These are phyloP conservation scores for Columba livia DNA, from an alignment of 2,113 vertebrate species.

Conservation along the genomic window DNA sequence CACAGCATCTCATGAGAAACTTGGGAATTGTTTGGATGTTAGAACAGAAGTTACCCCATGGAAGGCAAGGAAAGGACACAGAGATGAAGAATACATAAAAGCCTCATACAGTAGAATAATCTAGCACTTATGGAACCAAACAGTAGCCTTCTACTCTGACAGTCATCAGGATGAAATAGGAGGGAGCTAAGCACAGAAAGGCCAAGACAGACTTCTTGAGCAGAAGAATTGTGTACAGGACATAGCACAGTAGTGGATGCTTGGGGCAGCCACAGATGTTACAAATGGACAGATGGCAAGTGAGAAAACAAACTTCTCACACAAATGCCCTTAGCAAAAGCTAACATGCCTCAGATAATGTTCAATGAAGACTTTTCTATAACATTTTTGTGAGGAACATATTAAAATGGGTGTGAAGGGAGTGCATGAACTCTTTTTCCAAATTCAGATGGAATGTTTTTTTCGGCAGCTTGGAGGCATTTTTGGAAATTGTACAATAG, in stretches of 20 bases:
- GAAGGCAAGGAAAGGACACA: neutral
- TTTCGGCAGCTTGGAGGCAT: neutral
- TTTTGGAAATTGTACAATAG: neutral
- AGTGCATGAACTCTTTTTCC: neutral
- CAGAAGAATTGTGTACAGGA: neutral
- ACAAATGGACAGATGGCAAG: neutral
- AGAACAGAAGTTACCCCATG: neutral
- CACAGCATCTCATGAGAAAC: neutral
- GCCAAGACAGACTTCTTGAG: neutral
- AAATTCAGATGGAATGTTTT: neutral
- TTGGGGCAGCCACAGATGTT: neutral
- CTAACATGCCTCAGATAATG: neutral
- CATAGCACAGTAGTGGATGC: neutral
- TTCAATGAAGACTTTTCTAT: neutral
- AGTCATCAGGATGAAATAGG: neutral
- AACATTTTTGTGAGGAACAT: neutral
- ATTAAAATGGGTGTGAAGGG: neutral
- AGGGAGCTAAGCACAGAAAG: neutral
- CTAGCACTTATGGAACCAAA: neutral
- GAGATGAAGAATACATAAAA: neutral
- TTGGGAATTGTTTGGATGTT: neutral
- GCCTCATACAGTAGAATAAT: neutral
- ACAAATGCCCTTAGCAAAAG: neutral
- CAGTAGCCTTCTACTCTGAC: neutral
- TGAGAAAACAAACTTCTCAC: neutral